These are phyloP conservation scores for Oscheius myriophilus DNA, from an alignment of 2,888 invertebrate genomes.

Conservation along the genomic window DNA sequence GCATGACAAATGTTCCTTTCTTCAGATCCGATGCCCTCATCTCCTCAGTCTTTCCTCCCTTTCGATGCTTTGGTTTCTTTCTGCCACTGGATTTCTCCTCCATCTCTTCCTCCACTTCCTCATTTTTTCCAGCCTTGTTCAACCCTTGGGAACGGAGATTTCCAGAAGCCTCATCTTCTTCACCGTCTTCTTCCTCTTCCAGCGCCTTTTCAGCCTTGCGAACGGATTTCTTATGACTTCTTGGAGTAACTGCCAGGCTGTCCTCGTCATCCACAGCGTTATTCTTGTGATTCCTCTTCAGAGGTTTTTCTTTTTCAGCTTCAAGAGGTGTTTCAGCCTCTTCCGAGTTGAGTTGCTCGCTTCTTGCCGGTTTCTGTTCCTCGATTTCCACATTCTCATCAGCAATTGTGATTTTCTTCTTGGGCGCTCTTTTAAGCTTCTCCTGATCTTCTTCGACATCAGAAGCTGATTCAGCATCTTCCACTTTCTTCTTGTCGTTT, in stretches of 20 bases:
- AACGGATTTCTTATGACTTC: too few species aligned
- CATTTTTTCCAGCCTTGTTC: neutral
- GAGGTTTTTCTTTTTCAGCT: too few species aligned
- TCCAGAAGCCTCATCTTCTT: neutral
- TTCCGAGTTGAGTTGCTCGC: too few species aligned
- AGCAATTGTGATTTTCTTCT: neutral
- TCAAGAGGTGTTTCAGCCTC: too few species aligned
- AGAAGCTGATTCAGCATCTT: neutral
- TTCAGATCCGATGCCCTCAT: slow-evolving; percentile 7
- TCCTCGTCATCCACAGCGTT: too few species aligned
- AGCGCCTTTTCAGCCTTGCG: neutral
- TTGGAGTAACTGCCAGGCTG: too few species aligned
- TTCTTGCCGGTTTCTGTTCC: neutral
- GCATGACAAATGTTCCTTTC: slow-evolving; percentile 4
- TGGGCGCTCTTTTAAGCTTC: neutral
- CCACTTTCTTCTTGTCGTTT: neutral
- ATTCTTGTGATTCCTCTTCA: too few species aligned
- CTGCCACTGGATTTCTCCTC: neutral
- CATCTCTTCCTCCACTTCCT: neutral
- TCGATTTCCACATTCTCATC: neutral
- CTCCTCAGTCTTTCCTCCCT: neutral
- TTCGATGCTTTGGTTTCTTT: neutral
- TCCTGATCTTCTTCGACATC: too few species aligned
- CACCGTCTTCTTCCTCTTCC: neutral
- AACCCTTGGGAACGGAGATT: neutral